A percentile compares a stretch with the other conserved stretches of the same genome.
These are phyloP conservation scores for Lordiphosa stackelbergi DNA, from an alignment of 1,140 invertebrate species.

Conservation along the genomic window DNA sequence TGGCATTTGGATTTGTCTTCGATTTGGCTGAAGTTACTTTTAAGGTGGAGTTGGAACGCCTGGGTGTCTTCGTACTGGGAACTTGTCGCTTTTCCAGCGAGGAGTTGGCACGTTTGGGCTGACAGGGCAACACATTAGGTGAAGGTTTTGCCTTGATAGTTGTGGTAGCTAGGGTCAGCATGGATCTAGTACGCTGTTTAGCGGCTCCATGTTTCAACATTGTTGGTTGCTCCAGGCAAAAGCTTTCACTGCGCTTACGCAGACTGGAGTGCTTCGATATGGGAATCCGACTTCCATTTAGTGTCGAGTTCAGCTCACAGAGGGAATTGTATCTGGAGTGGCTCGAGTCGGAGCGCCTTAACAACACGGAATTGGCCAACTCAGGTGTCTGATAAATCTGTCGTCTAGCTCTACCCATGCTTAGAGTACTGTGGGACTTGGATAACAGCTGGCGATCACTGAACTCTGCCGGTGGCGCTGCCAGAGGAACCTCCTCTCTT, in stretches of 20 bases:
- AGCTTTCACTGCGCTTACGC: constrained; percentile 52
- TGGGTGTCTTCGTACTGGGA: constrained; percentile 17
- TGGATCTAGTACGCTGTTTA: constrained; percentile 46
- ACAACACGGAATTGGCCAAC: constrained; percentile 40
- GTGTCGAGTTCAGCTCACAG: constrained; percentile 77
- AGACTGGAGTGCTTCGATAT: constrained; percentile 57
- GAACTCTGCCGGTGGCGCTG: constrained; percentile 47
- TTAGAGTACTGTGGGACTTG: constrained; percentile 71
- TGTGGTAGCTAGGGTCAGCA: constrained; percentile 35
- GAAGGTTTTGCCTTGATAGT: constrained; percentile 2
- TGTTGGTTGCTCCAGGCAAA: constrained; percentile 34
- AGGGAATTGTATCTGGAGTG: constrained; percentile 78
- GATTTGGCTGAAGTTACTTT: constrained; percentile 11
- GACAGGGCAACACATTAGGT: background rate
- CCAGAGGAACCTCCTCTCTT: constrained; percentile 17
- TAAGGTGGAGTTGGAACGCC: constrained; percentile 39
- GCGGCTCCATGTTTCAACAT: background rate
- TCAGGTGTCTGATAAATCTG: constrained; percentile 66
- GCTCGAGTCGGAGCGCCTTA: constrained; percentile 28
- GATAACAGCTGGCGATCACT: constrained; percentile 70
- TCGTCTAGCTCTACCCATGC: constrained; percentile 35
- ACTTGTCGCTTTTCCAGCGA: constrained; percentile 42
- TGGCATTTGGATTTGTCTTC: constrained; percentile 22
- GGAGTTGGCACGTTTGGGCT: constrained; percentile 48
- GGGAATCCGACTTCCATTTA: constrained; percentile 77